Percentiles rank a stretch among this genome's conserved stretches.
Conservation (phyloP, 2,888 invertebrate species). For the Litoditis marina region DNA sequence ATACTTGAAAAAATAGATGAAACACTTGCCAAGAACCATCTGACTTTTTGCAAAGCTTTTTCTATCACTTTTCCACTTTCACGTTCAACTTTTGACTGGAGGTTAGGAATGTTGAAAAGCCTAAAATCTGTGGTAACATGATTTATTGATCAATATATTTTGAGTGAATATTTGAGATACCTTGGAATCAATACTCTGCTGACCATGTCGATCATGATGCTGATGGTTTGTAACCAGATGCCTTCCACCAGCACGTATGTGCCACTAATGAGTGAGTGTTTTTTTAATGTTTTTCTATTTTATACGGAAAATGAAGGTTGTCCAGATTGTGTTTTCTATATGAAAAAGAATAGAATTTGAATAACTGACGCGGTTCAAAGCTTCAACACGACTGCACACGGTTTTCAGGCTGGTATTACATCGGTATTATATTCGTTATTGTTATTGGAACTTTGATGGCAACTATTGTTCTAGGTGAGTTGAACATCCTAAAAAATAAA, state of each 20-base stretch:
- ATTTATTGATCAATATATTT: background rate
- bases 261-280: conserved; percentile 64
- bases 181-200: conserved; percentile 54
- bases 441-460: conserved; percentile 65
- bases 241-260: conserved; percentile 65
- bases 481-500: too few relatives aligned
- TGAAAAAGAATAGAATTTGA: too few relatives aligned
- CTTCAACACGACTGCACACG: background rate
- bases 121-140: too few relatives aligned
- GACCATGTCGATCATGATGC: conserved; percentile 65
- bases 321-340: too few relatives aligned
- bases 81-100: background rate
- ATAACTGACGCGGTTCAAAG: too few relatives aligned
- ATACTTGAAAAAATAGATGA: background rate
- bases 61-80: background rate
- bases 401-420: conserved; percentile 64
- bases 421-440: conserved; percentile 65
- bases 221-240: conserved; percentile 65
- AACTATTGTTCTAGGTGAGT: conserved; percentile 64
- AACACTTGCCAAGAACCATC: background rate
- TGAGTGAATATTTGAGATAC: conserved; percentile 23
- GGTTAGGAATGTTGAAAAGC: background rate
- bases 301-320: too few relatives aligned
- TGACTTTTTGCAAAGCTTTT: background rate
- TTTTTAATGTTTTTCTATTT: conserved; percentile 1